Evolutionary conservation across 2,797 vertebrate genomes (phyloP), one percentile per base, ranked within the genome.

Genomic region (Galago senegalensis): DNA sequence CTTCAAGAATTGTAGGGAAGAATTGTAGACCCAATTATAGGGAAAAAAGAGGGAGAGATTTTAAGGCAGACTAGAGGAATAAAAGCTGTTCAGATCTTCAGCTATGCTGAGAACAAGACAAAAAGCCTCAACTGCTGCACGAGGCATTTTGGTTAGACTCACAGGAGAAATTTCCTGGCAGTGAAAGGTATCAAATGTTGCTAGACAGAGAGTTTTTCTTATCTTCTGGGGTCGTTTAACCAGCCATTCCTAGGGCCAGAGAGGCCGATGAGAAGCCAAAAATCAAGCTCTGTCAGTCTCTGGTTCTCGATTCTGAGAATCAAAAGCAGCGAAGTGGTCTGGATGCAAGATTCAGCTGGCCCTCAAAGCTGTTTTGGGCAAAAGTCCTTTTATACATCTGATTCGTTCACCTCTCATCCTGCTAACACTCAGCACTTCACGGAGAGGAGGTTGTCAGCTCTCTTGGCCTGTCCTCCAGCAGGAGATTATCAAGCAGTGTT

Each of bases 151-250:
- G 53, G 70, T 75, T 49, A 69, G 80, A 73, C 53, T 67, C 73
- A 56, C 1, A 11, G 63, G 58, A 77, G 65, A 77, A 63, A 81
- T 65, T 91, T 93, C 92, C 91, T 77, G 86, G 34, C 72, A 37
- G 49, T n/a, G 31, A 90, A 34, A 70, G 53, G 1, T 46, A 81
- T 65, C 85, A 76, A 65, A 31, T 65, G 69, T 87, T 65, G 37
- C 67, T 61, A 80, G 53, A 58, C 58, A 81, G 40, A 79, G 60
- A 77, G 67, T 43, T 72, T 73, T 89, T 67, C 89, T 80, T 31
- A 1, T 73, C 53, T 58, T 69, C 79, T 29, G 72, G 40, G 46
- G 5, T 20, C 17, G 34, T 94, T 63, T 70, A 58, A 3, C 75
- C 63, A 75, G 73, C 90, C 4, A 2, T 70, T 77, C 56, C 65